Conservation (phyloP, 2,797 vertebrate species). For the Peromyscus nudipes region DNA sequence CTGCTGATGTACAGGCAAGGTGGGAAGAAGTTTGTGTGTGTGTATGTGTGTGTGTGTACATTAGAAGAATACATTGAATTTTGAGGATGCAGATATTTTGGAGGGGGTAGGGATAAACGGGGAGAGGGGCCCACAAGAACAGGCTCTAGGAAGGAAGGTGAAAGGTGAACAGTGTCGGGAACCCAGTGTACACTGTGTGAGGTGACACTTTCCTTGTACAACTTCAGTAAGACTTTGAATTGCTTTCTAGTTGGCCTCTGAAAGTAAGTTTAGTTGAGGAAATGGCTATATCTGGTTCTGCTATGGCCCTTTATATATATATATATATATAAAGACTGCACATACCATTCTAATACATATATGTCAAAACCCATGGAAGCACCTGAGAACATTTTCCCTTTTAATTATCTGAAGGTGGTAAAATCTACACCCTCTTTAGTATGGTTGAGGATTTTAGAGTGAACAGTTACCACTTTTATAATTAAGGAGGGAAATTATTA, state of each 20-base stretch:
- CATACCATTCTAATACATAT: background rate
- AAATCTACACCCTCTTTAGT: background rate
- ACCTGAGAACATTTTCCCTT: no score
- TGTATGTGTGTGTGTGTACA: background rate
- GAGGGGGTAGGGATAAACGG: fast-evolving
- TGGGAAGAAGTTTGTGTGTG: background rate
- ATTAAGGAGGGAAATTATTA: background rate
- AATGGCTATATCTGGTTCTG: background rate
- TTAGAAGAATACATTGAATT: background rate
- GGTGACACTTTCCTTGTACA: background rate
- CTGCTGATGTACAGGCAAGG: background rate
- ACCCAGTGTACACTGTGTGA: background rate
- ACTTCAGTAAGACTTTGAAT: background rate
- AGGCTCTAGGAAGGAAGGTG: background rate
- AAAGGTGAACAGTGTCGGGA: background rate
- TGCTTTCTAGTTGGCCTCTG: background rate
- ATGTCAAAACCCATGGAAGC: background rate
- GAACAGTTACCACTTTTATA: background rate
- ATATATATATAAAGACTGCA: background rate
- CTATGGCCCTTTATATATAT: background rate
- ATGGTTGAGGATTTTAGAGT: conserved; percentile 12
- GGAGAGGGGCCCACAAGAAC: background rate
- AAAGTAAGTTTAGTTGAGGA: background rate
- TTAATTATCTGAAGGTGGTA: background rate
- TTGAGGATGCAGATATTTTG: background rate